Conservation (phyloP, 2,888 invertebrate species). For the Mongoloraphidia duomilia region DNA sequence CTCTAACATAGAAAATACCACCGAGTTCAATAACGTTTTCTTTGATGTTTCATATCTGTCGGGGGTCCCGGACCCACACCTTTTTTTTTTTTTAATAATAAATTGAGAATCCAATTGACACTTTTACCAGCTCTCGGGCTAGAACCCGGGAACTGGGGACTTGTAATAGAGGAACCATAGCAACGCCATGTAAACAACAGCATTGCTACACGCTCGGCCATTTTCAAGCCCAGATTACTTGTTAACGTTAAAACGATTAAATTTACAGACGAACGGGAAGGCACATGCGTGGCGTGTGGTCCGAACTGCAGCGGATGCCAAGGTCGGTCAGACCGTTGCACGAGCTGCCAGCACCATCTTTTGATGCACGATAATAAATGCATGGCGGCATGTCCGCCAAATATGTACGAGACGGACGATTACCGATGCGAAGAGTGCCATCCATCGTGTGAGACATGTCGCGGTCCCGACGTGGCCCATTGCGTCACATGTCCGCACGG, state of each 20-base stretch:
- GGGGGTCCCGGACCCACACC: no score
- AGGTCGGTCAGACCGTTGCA: conserved; percentile 67
- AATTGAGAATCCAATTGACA: no score
- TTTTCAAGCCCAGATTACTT: no score
- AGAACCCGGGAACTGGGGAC: no score
- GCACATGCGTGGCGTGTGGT: conserved; percentile 72
- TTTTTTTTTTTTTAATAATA: background rate
- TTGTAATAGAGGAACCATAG: no score
- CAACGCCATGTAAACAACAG: no score
- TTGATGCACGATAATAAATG: conserved; percentile 71
- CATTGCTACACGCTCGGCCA: no score
- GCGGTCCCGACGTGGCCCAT: conserved; percentile 59
- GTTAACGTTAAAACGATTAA: conserved; percentile 1
- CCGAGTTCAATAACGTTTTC: no score
- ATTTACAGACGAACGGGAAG: conserved; percentile 17
- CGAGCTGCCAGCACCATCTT: conserved; percentile 77
- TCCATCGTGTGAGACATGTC: conserved; percentile 65
- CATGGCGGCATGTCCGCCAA: conserved; percentile 66
- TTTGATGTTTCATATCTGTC: no score
- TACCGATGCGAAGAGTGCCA: conserved; percentile 71
- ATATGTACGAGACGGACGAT: conserved; percentile 75
- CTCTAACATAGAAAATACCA: no score
- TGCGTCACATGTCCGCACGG: conserved; percentile 70
- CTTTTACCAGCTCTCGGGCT: no score
- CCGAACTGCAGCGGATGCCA: conserved; percentile 77